Percentiles rank a stretch among this genome's conserved stretches.
Evolutionary conservation across 2,888 invertebrate species (phyloP).

Genomic region (Clusia tigrina): DNA sequence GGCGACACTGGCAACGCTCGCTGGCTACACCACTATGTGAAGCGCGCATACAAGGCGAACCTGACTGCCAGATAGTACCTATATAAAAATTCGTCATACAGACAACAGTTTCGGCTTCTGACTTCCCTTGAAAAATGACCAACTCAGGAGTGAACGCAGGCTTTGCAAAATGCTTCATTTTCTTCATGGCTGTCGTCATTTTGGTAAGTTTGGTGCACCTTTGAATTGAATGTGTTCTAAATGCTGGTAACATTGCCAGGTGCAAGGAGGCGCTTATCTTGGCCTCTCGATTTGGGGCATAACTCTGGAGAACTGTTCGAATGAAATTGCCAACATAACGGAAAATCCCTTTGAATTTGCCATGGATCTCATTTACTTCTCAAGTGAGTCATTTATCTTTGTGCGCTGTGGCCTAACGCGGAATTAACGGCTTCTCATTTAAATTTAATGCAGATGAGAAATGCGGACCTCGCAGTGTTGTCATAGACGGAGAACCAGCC

Average conservation of each 20-base stretch:
- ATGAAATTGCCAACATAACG: constrained; percentile 38
- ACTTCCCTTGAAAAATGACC: constrained; percentile 51
- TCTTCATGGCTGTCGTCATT: constrained; percentile 58
- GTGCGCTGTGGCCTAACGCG: constrained; percentile 1
- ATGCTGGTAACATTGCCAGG: constrained; percentile 40
- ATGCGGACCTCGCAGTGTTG: constrained; percentile 45
- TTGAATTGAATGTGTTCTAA: neutral
- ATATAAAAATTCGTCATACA: neutral
- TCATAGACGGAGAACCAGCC: no score
- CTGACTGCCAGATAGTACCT: no score
- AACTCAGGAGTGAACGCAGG: constrained; percentile 50
- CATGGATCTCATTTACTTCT: constrained; percentile 55
- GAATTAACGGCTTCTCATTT: constrained; percentile 1
- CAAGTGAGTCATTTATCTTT: constrained; percentile 42
- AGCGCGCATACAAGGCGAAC: no score
- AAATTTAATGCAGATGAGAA: constrained; percentile 39
- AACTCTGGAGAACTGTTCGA: constrained; percentile 45
- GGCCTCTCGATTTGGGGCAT: constrained; percentile 57
- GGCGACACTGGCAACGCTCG: no score
- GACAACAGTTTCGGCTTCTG: no score
- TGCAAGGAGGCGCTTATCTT: constrained; percentile 53
- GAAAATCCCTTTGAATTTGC: constrained; percentile 50
- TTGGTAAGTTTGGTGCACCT: constrained; percentile 46
- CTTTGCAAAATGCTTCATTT: constrained; percentile 59
- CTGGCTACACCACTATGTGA: neutral